Evolutionary conservation across 2,113 vertebrate species (phyloP).

Genomic region (Apus apus): DNA sequence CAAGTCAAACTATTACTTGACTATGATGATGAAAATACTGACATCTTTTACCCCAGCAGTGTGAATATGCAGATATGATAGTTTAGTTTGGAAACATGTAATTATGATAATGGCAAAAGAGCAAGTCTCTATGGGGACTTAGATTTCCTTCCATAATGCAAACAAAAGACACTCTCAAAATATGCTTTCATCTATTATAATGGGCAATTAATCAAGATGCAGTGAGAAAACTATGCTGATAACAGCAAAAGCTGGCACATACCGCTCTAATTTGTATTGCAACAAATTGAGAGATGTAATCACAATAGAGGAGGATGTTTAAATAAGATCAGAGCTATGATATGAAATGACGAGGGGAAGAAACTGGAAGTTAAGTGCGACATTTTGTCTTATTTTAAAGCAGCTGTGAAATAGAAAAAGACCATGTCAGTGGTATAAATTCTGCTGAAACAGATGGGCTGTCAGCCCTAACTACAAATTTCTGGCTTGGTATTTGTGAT

Average conservation of each 20-base stretch:
- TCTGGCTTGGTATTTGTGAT: neutral
- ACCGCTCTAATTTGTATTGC: slow-evolving; percentile 31
- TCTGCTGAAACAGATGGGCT: slow-evolving; percentile 18
- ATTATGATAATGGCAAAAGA: slow-evolving; percentile 49
- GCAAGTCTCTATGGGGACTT: slow-evolving; percentile 13
- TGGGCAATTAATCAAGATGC: slow-evolving; percentile 29
- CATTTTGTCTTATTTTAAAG: slow-evolving; percentile 7
- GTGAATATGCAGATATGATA: neutral
- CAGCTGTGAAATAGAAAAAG: slow-evolving; percentile 11
- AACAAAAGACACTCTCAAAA: slow-evolving; percentile 46
- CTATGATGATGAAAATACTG: neutral
- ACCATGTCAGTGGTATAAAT: neutral
- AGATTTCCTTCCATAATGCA: slow-evolving; percentile 11
- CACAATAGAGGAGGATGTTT: neutral
- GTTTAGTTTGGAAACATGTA: slow-evolving; percentile 21
- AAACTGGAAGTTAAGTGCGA: neutral
- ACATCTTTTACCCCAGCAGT: neutral
- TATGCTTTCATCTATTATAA: slow-evolving; percentile 51
- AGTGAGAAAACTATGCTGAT: slow-evolving; percentile 1
- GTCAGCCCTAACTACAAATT: neutral
- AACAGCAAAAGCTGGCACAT: neutral
- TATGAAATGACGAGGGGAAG: slow-evolving; percentile 1
- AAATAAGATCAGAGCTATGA: slow-evolving; percentile 43
- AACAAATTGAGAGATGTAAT: slow-evolving; percentile 56
- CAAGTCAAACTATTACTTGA: neutral